phyloP scores from a whole-genome alignment of 1,140 invertebrate species.

The Monochamus saltuarius region DNA sequence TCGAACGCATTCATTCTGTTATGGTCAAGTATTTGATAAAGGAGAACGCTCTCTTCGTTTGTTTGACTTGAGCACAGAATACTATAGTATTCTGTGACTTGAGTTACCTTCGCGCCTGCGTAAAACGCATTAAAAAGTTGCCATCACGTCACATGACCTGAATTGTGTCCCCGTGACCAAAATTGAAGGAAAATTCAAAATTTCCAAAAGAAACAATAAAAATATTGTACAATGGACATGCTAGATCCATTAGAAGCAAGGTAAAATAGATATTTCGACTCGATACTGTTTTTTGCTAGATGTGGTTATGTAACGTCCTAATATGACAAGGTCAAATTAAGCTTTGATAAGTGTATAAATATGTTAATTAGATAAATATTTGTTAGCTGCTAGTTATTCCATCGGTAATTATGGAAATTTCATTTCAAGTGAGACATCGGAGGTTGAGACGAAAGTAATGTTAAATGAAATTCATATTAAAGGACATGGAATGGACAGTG shows the following conservation, averaged over 20 bases:
- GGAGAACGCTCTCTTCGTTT: not conserved
- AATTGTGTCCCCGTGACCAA: constrained; percentile 53
- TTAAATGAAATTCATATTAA: constrained; percentile 43
- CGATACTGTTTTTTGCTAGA: not conserved
- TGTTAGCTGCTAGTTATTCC: no score
- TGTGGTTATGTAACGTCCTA: constrained; percentile 44
- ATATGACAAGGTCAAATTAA: constrained; percentile 40
- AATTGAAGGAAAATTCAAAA: constrained; percentile 53
- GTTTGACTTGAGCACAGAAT: constrained; percentile 7
- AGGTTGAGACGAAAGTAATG: constrained; percentile 44
- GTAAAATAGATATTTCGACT: constrained; percentile 29
- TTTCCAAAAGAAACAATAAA: constrained; percentile 22
- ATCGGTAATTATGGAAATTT: constrained; percentile 11
- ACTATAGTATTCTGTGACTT: no score
- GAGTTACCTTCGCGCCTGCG: constrained; percentile 11
- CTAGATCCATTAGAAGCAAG: constrained; percentile 47
- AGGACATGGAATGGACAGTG: constrained; percentile 46
- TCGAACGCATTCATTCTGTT: no score
- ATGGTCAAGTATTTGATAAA: not conserved
- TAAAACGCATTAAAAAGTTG: constrained; percentile 1
- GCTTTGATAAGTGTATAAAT: constrained; percentile 26
- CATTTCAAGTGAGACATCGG: constrained; percentile 38
- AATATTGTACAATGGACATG: constrained; percentile 44
- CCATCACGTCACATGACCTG: constrained; percentile 51
- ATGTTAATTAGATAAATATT: constrained; percentile 29